Percentiles rank a stretch among this genome's conserved stretches.
Conservation (phyloP, 2,113 vertebrate species). For the Ailuropoda melanoleuca region DNA sequence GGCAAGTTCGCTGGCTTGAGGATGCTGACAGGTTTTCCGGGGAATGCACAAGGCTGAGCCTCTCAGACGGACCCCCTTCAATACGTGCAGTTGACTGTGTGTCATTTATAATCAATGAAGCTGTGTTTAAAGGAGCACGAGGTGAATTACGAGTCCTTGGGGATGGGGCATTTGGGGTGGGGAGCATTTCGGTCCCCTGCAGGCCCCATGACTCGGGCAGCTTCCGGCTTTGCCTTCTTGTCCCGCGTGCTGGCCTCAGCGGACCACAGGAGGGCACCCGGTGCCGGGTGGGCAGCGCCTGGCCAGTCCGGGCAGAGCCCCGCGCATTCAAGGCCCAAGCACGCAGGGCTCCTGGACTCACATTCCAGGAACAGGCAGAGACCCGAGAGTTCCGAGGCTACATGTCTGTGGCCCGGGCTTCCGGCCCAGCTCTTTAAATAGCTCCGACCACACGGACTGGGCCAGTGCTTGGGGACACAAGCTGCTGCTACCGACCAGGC, state of each 20-base stretch:
- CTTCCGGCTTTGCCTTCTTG: background rate
- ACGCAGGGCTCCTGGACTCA: background rate
- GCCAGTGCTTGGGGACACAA: background rate
- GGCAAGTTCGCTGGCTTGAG: accelerated
- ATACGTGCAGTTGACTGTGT: accelerated
- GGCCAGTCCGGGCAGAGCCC: background rate
- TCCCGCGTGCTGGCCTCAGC: background rate
- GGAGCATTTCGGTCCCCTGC: background rate
- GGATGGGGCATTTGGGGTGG: background rate
- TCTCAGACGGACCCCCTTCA: accelerated
- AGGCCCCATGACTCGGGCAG: too few species aligned
- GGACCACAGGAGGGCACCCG: background rate
- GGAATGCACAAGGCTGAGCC: accelerated
- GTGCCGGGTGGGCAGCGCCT: background rate
- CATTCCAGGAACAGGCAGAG: background rate
- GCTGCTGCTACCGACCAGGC: background rate
- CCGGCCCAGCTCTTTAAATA: background rate
- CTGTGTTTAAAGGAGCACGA: background rate
- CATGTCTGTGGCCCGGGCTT: background rate
- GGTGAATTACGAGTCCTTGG: background rate
- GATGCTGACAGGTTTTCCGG: background rate
- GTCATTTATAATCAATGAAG: background rate
- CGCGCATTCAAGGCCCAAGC: background rate
- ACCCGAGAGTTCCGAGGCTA: background rate
- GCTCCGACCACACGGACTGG: background rate